phyloP scores from a whole-genome alignment of 2,888 invertebrate genomes.

The Napeogenes sylphis region DNA sequence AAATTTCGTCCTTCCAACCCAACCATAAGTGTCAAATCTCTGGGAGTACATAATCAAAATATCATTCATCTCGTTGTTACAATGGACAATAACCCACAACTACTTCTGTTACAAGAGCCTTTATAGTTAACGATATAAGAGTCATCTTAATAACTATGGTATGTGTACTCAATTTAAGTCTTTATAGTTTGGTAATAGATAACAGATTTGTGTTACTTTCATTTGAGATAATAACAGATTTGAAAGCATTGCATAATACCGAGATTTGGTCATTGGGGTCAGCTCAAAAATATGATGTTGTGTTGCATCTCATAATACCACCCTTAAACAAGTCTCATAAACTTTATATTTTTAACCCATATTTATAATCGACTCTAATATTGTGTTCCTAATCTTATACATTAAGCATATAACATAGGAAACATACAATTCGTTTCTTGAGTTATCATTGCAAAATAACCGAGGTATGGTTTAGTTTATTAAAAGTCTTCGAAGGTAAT shows the following conservation, averaged over 20 bases:
- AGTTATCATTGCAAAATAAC: too few relatives aligned
- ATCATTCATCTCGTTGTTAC: neutral
- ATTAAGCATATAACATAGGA: too few relatives aligned
- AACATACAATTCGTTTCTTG: too few relatives aligned
- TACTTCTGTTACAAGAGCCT: slow-evolving; percentile 4
- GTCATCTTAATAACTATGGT: neutral
- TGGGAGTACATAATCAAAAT: neutral
- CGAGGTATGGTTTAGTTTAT: too few relatives aligned
- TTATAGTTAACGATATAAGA: neutral
- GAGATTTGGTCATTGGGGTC: slow-evolving; percentile 39
- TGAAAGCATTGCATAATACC: slow-evolving; percentile 32
- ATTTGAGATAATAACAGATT: slow-evolving; percentile 21
- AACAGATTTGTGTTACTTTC: slow-evolving; percentile 8
- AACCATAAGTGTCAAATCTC: slow-evolving; percentile 15
- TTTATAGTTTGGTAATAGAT: slow-evolving; percentile 8
- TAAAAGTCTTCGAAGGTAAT: too few relatives aligned
- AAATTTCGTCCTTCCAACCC: slow-evolving; percentile 19
- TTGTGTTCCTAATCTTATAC: too few relatives aligned
- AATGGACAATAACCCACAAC: neutral
- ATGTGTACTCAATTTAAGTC: slow-evolving; percentile 8
- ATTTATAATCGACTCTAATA: too few relatives aligned
- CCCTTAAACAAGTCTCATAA: neutral
- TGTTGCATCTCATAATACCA: slow-evolving; percentile 13
- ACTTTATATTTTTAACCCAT: too few relatives aligned
- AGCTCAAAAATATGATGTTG: slow-evolving; percentile 21